phyloP scores from a whole-genome alignment of 2,797 vertebrate genomes.

The Pangasius djambal region DNA sequence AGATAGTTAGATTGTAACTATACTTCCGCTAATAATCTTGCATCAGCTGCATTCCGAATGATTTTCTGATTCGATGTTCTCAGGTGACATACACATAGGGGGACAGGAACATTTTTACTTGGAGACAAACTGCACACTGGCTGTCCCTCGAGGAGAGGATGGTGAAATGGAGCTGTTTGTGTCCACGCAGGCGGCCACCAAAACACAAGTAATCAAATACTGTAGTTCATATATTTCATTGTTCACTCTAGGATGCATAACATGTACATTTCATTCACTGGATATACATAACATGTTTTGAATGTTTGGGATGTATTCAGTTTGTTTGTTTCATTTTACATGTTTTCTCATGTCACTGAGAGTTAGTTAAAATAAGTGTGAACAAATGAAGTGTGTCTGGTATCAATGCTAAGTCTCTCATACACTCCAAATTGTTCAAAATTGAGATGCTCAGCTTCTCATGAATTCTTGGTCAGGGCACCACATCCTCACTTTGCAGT shows the following conservation, averaged over 20 bases:
- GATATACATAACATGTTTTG: not conserved
- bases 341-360: not conserved
- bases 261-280: not conserved
- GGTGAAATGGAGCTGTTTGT: constrained; percentile 93
- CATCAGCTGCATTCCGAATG: not conserved
- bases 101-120: constrained; percentile 98
- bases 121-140: constrained; percentile 89
- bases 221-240: not conserved
- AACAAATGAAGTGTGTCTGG: not conserved
- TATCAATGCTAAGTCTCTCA: not conserved
- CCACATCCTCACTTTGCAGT: not conserved
- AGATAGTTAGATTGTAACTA: not conserved
- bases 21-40: not conserved
- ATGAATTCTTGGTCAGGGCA: not conserved
- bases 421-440: not conserved
- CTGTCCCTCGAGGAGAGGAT: constrained; percentile 87
- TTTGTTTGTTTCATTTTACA: not conserved
- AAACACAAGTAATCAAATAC: constrained; percentile 76
- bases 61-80: not conserved
- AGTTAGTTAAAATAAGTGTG: not conserved
- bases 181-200: constrained; percentile 84
- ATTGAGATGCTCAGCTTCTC: not conserved
- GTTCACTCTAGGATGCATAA: not conserved
- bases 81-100: constrained; percentile 89
- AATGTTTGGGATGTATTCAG: not conserved